A percentile compares a stretch with the other conserved stretches of the same genome.
phyloP scores from a whole-genome alignment of 2,888 invertebrate species.

The Drosophila gaucha region DNA sequence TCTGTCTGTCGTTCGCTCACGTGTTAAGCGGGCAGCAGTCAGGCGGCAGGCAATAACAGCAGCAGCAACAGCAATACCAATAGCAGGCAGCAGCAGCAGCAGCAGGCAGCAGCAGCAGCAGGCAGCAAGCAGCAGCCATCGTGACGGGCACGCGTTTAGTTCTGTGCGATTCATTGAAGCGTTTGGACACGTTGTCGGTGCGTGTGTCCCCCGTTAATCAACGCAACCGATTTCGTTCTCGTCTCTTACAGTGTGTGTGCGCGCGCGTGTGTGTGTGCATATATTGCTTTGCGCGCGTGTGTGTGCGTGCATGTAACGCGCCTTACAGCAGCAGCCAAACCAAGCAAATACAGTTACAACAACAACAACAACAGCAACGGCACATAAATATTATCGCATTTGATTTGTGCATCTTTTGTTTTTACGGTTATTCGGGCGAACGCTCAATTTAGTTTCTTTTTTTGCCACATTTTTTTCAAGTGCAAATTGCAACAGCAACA shows the following conservation, averaged over 20 bases:
- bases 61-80: conserved; percentile 24
- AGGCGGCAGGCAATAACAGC: conserved; percentile 28
- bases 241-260: conserved; percentile 11
- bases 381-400: conserved; percentile 35
- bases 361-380: conserved; percentile 23
- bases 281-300: conserved; percentile 20
- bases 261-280: conserved; percentile 8
- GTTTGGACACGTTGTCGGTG: conserved; percentile 81
- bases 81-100: conserved; percentile 18
- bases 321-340: conserved; percentile 25
- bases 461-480: conserved; percentile 55
- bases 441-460: conserved; percentile 28
- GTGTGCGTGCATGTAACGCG: conserved; percentile 38
- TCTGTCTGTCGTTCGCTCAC: conserved; percentile 19
- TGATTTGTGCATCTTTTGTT: conserved; percentile 25
- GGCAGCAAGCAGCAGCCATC: conserved; percentile 26
- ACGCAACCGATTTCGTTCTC: conserved; percentile 31
- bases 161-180: conserved; percentile 83
- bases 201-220: conserved; percentile 38
- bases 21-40: conserved; percentile 9
- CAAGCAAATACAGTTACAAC: conserved; percentile 20
- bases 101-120: conserved; percentile 36
- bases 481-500: conserved; percentile 34
- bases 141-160: conserved; percentile 70
- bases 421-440: conserved; percentile 1